Evolutionary conservation across 2,888 invertebrate species (phyloP), one percentile per base, ranked within the genome.

Genomic region (Erebia aethiops): DNA sequence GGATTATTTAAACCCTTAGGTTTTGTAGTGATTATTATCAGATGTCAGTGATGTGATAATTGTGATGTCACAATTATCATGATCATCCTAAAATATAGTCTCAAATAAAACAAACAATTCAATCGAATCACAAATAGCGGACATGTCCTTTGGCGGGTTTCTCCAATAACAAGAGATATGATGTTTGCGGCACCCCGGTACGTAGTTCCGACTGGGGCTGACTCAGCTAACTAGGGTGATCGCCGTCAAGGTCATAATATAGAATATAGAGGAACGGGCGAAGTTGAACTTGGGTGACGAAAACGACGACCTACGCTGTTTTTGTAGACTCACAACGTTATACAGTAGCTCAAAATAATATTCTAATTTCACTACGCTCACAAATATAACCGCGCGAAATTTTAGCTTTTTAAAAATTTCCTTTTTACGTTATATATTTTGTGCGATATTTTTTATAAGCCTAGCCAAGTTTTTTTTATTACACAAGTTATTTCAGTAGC

Each of bases 201-300:
- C 62, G 49, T 62, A 62, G 18, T 46, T 62, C 62, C 46, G 43
- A 18, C 61, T 13, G 46, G 21, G 14, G 49, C 60, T 62, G 62
- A 62, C 62, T 62, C 62, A 49, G 62, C 49, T 49, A 49, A 49
- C 46, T 49, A 10, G 46, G 62, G 49, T 49, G 26, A 62, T 62
- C 46, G 49, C 46, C 14, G 13, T 14, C 62, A 62, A 62, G 62
- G 62, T 62, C 62, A 61, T 35, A 7, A 35, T 10, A 18, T 60
- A n/a, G n/a, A n/a, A n/a, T 18, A 41, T 9, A 43, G 18, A 52
- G 16, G 16, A 10, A 52, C 52, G 14, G 52, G 52, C 52, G 16
- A 46, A 46, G 52, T 16, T 52, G 52, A 52, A 52, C n/a, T n/a
- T 52, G 14, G 14, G n/a, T n/a, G 52, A n/a, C 52, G n/a, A n/a